phyloP scores from a whole-genome alignment of 2,888 invertebrate genomes.

The Aquatica leii region DNA sequence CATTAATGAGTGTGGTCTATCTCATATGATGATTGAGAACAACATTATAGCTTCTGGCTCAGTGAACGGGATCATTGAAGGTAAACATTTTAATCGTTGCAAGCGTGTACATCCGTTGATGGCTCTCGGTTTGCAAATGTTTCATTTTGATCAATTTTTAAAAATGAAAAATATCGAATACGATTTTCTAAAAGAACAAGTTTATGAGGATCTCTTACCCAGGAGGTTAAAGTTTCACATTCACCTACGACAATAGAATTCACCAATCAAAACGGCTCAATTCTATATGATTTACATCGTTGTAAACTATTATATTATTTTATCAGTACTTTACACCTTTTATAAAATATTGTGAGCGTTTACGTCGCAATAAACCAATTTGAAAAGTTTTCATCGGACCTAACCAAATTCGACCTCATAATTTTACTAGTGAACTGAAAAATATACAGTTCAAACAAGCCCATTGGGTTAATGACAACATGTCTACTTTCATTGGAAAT shows the following conservation, averaged over 20 bases:
- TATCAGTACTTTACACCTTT: conserved; percentile 31
- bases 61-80: too few species aligned
- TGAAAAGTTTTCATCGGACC: conserved; percentile 40
- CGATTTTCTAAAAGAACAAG: neutral
- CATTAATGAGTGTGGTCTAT: conserved; percentile 40
- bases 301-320: too few species aligned
- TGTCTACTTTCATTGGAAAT: conserved; percentile 34
- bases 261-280: neutral
- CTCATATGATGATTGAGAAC: conserved; percentile 28
- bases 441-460: conserved; percentile 46
- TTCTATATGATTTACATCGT: too few species aligned
- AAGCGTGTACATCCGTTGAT: neutral
- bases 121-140: neutral
- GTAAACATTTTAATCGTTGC: too few species aligned
- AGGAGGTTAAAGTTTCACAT: neutral
- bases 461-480: conserved; percentile 47
- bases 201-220: neutral
- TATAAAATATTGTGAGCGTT: conserved; percentile 38
- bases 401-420: conserved; percentile 44
- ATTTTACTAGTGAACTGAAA: conserved; percentile 44
- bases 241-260: neutral
- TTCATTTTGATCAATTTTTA: neutral
- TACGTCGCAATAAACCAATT: conserved; percentile 25
- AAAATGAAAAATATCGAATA: neutral
- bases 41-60: too few species aligned